These are phyloP conservation scores for Melinopterus prodromus DNA, from an alignment of 2,888 invertebrate species.

Conservation along the genomic window DNA sequence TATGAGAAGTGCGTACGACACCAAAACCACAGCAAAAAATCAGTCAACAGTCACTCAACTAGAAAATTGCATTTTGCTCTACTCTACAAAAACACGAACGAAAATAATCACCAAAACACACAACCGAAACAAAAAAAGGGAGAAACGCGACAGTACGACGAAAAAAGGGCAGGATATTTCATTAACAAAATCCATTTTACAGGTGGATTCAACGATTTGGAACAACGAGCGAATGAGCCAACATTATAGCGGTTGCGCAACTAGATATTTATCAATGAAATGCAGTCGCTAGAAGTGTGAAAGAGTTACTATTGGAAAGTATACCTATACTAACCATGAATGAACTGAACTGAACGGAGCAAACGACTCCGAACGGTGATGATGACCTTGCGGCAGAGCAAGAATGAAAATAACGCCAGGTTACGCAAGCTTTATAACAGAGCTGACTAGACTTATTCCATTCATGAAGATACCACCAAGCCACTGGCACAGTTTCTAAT, in stretches of 20 bases:
- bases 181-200: not conserved
- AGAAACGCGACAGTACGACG: not conserved
- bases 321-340: not conserved
- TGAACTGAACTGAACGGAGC: not conserved
- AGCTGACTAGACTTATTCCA: not conserved
- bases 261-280: not conserved
- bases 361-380: not conserved
- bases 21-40: not conserved
- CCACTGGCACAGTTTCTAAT: not conserved
- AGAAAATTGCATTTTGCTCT: not conserved
- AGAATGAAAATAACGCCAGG: not conserved
- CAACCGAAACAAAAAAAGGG: not conserved
- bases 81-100: not conserved
- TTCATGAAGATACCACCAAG: not conserved
- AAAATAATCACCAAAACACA: not conserved
- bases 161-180: not conserved
- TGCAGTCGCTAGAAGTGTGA: not conserved
- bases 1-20: too few relatives aligned
- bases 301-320: not conserved
- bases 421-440: not conserved
- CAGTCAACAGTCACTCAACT: not conserved
- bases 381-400: not conserved
- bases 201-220: not conserved
- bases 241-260: not conserved
- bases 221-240: not conserved